Evolutionary conservation across 2,113 vertebrate genomes (phyloP).

Genomic region (Lanius ludovicianus): DNA sequence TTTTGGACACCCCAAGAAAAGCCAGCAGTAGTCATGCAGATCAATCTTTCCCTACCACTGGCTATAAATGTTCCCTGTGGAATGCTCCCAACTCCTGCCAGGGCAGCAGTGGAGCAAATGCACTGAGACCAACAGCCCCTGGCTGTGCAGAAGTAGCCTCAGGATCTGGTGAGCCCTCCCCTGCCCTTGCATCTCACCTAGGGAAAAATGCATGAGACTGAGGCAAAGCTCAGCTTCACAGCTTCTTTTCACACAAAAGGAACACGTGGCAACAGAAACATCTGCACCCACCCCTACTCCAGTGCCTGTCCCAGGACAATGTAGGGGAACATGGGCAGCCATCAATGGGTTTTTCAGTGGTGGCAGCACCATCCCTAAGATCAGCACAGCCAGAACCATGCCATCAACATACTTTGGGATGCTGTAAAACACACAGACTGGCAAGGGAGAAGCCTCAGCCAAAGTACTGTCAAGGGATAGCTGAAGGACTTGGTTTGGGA

Average conservation of each 20-base stretch:
- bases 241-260: not conserved
- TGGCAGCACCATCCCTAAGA: not conserved
- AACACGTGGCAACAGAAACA: not conserved
- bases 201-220: fast-evolving
- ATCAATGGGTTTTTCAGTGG: not conserved
- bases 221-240: not conserved
- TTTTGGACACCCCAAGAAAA: not conserved
- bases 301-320: not conserved
- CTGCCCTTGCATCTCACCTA: not conserved
- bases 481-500: not conserved
- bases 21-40: not conserved
- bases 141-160: not conserved
- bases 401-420: not conserved
- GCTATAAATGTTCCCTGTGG: constrained; percentile 2
- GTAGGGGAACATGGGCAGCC: not conserved
- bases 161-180: not conserved
- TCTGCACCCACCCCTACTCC: not conserved
- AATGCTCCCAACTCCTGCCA: not conserved
- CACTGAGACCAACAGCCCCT: not conserved
- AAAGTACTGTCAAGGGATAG: not conserved
- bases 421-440: not conserved
- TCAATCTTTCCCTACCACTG: not conserved
- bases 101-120: fast-evolving
- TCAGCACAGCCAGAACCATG: not conserved
- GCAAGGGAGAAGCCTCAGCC: not conserved